Base-by-base conservation (phyloP, 1,140 invertebrate species). In the Danaus melanippus region DNA sequence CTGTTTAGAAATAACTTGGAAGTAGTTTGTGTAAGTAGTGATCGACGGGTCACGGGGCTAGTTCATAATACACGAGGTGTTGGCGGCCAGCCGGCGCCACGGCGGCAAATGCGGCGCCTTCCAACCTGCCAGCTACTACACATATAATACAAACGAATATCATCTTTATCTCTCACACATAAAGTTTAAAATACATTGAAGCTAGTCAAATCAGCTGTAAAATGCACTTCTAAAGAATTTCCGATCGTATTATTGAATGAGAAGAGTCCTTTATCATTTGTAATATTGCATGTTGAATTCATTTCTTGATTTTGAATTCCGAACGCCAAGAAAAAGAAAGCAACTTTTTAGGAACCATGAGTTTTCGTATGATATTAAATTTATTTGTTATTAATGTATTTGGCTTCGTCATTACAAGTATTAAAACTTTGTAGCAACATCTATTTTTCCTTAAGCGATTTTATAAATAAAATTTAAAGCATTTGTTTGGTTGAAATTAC, bases 11-110 rank as follows among this genome's bases (percentile, higher is more conserved):
- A 81, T 75, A 62, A 76, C 66, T 77, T 66, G 67, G 55, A 64
- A 61, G 70, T 74, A 76, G 21, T 32, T 70, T 60, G 61, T 79
- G 73, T 68, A 69, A 82, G 73, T 81, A 32, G 21, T 79, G 80
- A 84, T 84, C 77, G 79, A 76, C 74, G 79, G 80, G 83, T 86
- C 77, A 81, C 76, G 71, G 60, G 76, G 79, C 80, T 83, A 84
- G 83, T 84, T 76, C 79, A 85, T 85, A 82, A 84, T 84, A 84
- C 79, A 84, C 79, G 79, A 84, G 80, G 79, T 84, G 79, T 78
- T 70, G 73, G 76, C 82, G 82, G 78, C 83, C 63, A 71, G 77
- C 67, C 76, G 82, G 83, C 83, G 83, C 83, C 80, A 84, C 64
- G 71, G 76, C 71, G 78, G 73, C 73, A 76, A 76, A 59, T 60